Evolutionary conservation across 2,113 vertebrate genomes (phyloP), one percentile per base, ranked within the genome.

Genomic region (Amazona guildingii): DNA sequence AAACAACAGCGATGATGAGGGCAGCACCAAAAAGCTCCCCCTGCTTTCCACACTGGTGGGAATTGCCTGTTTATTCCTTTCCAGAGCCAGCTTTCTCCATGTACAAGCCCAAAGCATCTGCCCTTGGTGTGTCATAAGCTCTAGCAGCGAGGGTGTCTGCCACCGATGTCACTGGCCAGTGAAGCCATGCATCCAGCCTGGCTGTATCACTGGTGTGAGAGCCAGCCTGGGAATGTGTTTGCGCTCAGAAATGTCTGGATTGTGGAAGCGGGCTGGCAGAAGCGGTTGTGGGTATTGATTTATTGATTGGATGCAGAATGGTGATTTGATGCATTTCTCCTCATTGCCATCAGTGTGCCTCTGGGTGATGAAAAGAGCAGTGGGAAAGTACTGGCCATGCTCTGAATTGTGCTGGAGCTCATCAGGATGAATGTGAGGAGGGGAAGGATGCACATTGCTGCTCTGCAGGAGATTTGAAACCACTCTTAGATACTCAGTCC

Each of bases 71-170:
- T 94, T 91, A 1, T 75, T 77, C 62, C 76, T 51, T 93, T 94
- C 86, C 93, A 76, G 86, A 91, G 64, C 52, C 95, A 82, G 84
- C 74, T 96, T 95, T 93, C 88, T 85, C 78, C 72, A 28, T 35
- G 88, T 96, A 78, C 29, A 61, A 93, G 73, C 91, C 77, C 90
- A 75, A 96, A 96, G 55, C 51, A 73, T 64, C 92, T 92, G 62
- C 55, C 78, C 66, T 90, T 37, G 66, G 17, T n/a, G 39, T 87
- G 90, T 69, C 74, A 89, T 73, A 15, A 67, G 84, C 92, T 48
- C 35, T 44, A 11, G 52, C n/a, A 35, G 73, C 86, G 51, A 78
- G 6, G 21, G 41, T 79, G 67, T 76, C 54, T 28, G 75, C 41
- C 57, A 52, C 51, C 59, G 16, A 16, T 49, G 28, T 72, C 52